A percentile compares a stretch with the other conserved stretches of the same genome.
These are phyloP conservation scores for Eupsilia transversa DNA, from an alignment of 2,888 invertebrate species.

Conservation along the genomic window DNA sequence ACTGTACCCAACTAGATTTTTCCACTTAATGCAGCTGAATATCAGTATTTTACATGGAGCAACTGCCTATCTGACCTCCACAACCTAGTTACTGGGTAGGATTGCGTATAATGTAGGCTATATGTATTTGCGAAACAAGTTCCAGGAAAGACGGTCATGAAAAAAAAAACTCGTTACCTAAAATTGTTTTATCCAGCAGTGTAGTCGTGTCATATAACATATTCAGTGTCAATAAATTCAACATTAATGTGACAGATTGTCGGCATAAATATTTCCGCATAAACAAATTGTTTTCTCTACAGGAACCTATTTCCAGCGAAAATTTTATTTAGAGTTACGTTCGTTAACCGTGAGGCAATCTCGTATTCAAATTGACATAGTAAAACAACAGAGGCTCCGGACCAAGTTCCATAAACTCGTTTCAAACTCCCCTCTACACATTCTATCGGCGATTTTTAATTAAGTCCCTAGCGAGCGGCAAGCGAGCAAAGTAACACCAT, in stretches of 20 bases:
- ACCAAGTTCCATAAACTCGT: constrained; percentile 90
- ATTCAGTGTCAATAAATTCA: constrained; percentile 41
- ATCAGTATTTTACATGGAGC: no score
- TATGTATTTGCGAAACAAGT: not conserved
- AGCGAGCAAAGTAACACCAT: constrained; percentile 90
- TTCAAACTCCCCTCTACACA: constrained; percentile 89
- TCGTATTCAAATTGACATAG: constrained; percentile 90
- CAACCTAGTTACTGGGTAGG: no score
- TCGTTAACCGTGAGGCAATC: constrained; percentile 81
- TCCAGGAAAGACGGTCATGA: not conserved
- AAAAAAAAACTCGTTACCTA: not conserved
- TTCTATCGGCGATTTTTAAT: constrained; percentile 91
- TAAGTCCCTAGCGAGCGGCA: constrained; percentile 89
- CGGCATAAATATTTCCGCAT: constrained; percentile 38
- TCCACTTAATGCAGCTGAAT: no score
- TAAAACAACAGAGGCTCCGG: constrained; percentile 88
- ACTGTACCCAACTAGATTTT: no score
- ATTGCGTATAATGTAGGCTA: not conserved
- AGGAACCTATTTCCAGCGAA: constrained; percentile 35
- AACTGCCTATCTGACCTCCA: no score
- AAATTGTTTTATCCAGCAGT: no score
- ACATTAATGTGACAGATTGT: constrained; percentile 49
- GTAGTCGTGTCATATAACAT: constrained; percentile 3
- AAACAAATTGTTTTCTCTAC: constrained; percentile 48
- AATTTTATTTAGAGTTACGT: constrained; percentile 66